Base-by-base conservation (phyloP, 2,888 invertebrate species). In the Criorhina ranunculi region DNA sequence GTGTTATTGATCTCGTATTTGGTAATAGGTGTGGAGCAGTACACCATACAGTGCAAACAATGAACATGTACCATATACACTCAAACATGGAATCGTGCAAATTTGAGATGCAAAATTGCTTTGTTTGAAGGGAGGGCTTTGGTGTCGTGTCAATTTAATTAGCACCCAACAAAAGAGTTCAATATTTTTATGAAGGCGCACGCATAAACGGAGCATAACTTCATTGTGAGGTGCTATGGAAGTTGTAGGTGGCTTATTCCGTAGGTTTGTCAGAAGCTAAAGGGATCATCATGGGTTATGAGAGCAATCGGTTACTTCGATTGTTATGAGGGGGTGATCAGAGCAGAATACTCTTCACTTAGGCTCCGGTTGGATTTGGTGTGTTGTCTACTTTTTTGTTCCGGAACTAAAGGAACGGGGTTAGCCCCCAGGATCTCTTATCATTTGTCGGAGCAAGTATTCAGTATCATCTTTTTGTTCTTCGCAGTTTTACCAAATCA, bases 1-100 rank as follows among this genome's bases (percentile, higher is more conserved):
- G 70, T 76, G 85, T 85, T 85, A 85, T 85, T 85, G 85, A 85
- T 85, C 85, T 85, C 85, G 66, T 66, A 80, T 80, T 85, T 85
- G 80, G 85, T 85, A 85, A 83, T 73, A 75, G 77, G 55, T 69
- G 66, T 44, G 51, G 77, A 51, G 49, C 46, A 53, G 40, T 4
- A 24, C n/a, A n/a, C n/a, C n/a, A n/a, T 49, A 33, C n/a, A 67
- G 53, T 11, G 19, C 42, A 60, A 60, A 55, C 55, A 42, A 67
- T n/a, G n/a, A 80, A 37, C 24, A 75, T 19, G 70, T n/a, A n/a
- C 40, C 17, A 17, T 24, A 40, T 5, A 29, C 40, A 37, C 17
- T 8, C 9, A 67, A 59, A 44, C 59, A 59, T 46, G 60, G 77
- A 82, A 72, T 59, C 77, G 82, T 82, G 83, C 78, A 79, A 78